A percentile compares a stretch with the other conserved stretches of the same genome.
These are phyloP conservation scores for Drosophila nannoptera DNA, from an alignment of 1,140 invertebrate species.

Conservation along the genomic window DNA sequence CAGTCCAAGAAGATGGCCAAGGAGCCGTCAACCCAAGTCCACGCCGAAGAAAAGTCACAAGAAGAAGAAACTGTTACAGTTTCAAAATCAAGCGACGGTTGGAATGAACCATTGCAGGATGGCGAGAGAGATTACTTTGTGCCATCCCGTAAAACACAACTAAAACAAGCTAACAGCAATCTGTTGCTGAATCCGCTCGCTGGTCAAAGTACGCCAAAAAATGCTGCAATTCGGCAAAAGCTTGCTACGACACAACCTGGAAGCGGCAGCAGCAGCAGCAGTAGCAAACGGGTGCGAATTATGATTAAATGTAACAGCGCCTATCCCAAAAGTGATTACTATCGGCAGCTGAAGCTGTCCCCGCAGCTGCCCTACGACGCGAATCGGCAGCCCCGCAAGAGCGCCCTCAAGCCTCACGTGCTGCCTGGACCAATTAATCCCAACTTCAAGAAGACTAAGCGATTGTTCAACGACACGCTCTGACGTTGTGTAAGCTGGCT, in stretches of 20 bases:
- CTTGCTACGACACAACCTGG: constrained; percentile 24
- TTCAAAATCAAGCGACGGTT: constrained; percentile 45
- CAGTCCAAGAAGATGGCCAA: constrained; percentile 20
- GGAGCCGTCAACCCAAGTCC: constrained; percentile 2
- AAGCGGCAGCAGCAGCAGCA: constrained; percentile 35
- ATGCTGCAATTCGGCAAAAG: constrained; percentile 22
- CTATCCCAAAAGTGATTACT: constrained; percentile 85
- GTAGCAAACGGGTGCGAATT: constrained; percentile 84
- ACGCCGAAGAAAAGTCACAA: not conserved
- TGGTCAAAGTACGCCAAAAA: constrained; percentile 32
- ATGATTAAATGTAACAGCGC: constrained; percentile 83
- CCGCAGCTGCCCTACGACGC: constrained; percentile 87
- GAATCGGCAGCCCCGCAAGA: constrained; percentile 83
- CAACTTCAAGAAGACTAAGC: constrained; percentile 83
- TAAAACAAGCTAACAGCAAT: constrained; percentile 62
- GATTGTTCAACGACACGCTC: constrained; percentile 72
- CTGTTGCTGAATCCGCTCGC: constrained; percentile 50
- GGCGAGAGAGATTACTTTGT: constrained; percentile 79
- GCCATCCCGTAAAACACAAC: constrained; percentile 74
- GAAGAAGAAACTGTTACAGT: constrained; percentile 5
- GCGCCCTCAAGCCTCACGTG: constrained; percentile 84
- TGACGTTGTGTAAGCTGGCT: constrained; percentile 53
- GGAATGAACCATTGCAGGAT: constrained; percentile 72
- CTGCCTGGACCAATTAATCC: constrained; percentile 87
- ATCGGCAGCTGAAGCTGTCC: constrained; percentile 83